These are phyloP conservation scores for Macrophya alboannulata DNA, from an alignment of 2,888 invertebrate species.

Conservation along the genomic window DNA sequence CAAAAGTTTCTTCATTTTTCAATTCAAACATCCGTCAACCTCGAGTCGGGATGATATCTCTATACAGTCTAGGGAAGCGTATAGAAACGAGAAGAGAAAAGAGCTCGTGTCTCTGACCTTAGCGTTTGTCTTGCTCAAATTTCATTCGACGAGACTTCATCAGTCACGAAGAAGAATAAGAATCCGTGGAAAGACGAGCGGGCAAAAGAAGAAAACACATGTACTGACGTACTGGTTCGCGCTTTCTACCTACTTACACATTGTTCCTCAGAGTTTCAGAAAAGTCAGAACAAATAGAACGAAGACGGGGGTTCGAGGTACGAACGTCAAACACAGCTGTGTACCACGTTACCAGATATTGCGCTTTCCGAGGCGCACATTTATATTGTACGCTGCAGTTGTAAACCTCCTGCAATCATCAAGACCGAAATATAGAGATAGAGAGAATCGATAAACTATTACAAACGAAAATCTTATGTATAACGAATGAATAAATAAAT, in stretches of 20 bases:
- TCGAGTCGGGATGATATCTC: conserved; percentile 3
- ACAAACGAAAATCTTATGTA: neutral
- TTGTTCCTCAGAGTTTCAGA: neutral
- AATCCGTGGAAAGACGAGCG: neutral
- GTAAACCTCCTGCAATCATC: neutral
- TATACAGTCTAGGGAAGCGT: neutral
- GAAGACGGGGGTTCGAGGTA: neutral
- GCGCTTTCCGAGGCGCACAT: neutral
- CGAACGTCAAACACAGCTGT: conserved; percentile 41
- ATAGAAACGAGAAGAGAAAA: neutral
- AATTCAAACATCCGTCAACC: neutral
- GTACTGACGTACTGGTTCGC: neutral
- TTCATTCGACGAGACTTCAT: neutral
- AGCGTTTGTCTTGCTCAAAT: neutral
- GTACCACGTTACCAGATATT: conserved; percentile 7
- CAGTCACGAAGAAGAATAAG: neutral
- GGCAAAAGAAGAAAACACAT: neutral
- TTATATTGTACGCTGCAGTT: neutral
- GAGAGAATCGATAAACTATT: neutral
- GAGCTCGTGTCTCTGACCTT: neutral
- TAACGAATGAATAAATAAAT: no score
- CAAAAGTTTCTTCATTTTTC: neutral
- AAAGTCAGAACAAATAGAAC: neutral
- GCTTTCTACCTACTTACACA: neutral
- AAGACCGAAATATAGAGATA: neutral